A percentile compares a stretch with the other conserved stretches of the same genome.
phyloP scores from a whole-genome alignment of 2,888 invertebrate species.

The Dynastes grantii region DNA sequence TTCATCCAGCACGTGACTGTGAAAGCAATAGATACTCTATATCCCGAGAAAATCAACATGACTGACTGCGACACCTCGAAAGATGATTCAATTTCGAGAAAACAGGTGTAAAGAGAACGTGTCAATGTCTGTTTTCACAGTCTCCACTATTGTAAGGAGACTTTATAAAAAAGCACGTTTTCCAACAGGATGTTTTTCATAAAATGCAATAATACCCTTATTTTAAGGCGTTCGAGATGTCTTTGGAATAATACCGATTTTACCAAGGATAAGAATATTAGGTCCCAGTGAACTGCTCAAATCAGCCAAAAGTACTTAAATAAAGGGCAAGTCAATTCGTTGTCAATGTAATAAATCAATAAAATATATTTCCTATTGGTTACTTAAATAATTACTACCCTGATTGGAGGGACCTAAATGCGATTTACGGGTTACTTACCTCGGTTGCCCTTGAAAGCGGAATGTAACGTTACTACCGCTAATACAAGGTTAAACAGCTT shows the following conservation, averaged over 20 bases:
- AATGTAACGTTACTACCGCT: too few species aligned
- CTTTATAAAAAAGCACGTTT: constrained; percentile 29
- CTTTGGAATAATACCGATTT: not conserved
- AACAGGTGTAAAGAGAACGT: constrained; percentile 29
- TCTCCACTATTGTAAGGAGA: not conserved
- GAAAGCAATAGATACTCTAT: not conserved
- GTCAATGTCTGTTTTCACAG: constrained; percentile 24
- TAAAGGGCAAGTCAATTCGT: too few species aligned
- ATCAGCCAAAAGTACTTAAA: too few species aligned
- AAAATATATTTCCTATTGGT: too few species aligned
- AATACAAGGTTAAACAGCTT: too few species aligned
- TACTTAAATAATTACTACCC: too few species aligned
- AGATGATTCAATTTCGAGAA: constrained; percentile 34
- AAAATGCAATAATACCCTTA: not conserved
- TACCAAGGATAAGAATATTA: too few species aligned
- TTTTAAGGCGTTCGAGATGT: not conserved
- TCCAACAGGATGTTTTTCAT: constrained; percentile 4
- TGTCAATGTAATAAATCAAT: too few species aligned
- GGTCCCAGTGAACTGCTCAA: too few species aligned
- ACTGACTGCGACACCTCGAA: constrained; percentile 18
- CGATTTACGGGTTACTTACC: too few species aligned
- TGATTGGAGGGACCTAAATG: too few species aligned
- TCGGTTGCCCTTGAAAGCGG: too few species aligned
- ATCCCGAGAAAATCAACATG: constrained; percentile 5
- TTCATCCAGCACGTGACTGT: constrained; percentile 17